These are phyloP conservation scores for Anastrepha ludens DNA, from an alignment of 1,140 invertebrate genomes.

Conservation along the genomic window DNA sequence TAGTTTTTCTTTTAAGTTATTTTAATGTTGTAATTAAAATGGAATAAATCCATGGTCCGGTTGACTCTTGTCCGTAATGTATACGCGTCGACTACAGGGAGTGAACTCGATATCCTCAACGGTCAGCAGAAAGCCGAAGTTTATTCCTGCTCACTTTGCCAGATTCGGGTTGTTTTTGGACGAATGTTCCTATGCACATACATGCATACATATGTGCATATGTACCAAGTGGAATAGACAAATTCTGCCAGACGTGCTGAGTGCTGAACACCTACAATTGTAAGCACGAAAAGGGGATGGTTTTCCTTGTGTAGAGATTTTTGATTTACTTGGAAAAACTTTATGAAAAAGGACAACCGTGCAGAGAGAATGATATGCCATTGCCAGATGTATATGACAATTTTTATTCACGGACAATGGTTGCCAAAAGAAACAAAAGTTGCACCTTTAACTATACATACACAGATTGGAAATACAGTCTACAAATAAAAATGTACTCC, in stretches of 20 bases:
- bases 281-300: background rate
- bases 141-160: slow-evolving; percentile 15
- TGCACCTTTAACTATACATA: too few species aligned
- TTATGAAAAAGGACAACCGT: background rate
- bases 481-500: too few species aligned
- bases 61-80: background rate
- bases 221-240: slow-evolving; percentile 18
- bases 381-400: background rate
- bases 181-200: background rate
- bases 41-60: background rate
- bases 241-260: background rate
- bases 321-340: background rate
- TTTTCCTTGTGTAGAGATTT: slow-evolving; percentile 38
- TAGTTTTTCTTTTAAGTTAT: too few species aligned
- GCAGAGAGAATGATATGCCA: slow-evolving; percentile 8
- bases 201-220: background rate
- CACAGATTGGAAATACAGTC: too few species aligned
- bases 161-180: slow-evolving; percentile 7
- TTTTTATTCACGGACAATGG: background rate
- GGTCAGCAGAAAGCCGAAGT: background rate
- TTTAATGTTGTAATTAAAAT: background rate
- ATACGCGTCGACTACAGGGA: background rate
- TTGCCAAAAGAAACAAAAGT: too few species aligned
- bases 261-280: background rate
- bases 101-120: background rate